phyloP scores from a whole-genome alignment of 2,888 invertebrate species.

The Helleia helle region DNA sequence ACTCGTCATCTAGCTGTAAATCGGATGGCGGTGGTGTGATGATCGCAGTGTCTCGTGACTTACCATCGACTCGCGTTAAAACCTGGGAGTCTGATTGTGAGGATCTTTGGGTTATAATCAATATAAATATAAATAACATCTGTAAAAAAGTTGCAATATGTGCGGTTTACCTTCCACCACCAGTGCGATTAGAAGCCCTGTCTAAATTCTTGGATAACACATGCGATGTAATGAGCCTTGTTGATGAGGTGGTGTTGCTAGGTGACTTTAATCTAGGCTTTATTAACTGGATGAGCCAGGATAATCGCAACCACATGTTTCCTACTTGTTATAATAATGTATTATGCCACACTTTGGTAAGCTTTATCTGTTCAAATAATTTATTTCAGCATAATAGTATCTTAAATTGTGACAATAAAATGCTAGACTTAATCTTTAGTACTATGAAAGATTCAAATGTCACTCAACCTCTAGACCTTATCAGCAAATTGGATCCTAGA shows the following conservation, averaged over 20 bases:
- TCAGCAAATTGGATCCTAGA: neutral
- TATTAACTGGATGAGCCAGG: neutral
- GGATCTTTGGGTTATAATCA: neutral
- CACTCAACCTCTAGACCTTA: neutral
- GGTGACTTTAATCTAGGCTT: slow-evolving; percentile 12
- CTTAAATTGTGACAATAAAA: slow-evolving; percentile 7
- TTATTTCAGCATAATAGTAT: slow-evolving; percentile 11
- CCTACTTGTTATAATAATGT: neutral
- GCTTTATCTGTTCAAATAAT: neutral
- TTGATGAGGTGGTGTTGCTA: neutral
- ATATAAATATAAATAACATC: neutral
- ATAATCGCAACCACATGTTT: neutral
- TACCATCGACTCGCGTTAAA: neutral
- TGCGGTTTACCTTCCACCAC: slow-evolving; percentile 4
- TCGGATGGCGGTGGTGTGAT: neutral
- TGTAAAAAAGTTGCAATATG: neutral
- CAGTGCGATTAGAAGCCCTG: neutral
- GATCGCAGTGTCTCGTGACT: neutral
- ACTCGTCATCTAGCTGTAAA: neutral
- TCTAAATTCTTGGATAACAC: neutral
- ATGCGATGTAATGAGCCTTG: neutral
- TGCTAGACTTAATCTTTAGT: slow-evolving; percentile 11
- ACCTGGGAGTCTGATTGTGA: neutral
- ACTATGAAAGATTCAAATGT: neutral
- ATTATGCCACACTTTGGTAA: neutral